These are phyloP conservation scores for Bellardia pandia DNA, from an alignment of 2,888 invertebrate species.

Conservation along the genomic window DNA sequence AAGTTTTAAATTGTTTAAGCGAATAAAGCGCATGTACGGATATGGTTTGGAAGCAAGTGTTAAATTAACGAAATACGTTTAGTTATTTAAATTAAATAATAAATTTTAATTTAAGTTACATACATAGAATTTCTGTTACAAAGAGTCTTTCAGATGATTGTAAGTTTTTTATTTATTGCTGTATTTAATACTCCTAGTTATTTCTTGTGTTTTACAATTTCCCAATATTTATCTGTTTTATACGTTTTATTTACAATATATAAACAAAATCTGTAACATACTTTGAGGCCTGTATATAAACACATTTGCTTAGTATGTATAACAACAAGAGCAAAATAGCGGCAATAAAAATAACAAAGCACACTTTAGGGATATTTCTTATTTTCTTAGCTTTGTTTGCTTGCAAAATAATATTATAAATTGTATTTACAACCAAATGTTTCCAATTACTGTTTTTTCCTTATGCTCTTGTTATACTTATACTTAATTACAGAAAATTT, in stretches of 20 bases:
- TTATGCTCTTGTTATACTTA: neutral
- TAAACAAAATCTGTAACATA: neutral
- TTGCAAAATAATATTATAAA: constrained; percentile 31
- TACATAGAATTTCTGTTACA: too few relatives aligned
- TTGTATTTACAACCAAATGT: constrained; percentile 20
- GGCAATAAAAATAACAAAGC: constrained; percentile 12
- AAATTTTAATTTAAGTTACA: neutral
- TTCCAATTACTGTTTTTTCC: neutral
- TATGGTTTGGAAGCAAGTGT: neutral
- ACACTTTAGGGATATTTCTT: constrained; percentile 9
- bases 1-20: constrained; percentile 16
- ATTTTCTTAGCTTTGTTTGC: neutral
- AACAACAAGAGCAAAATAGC: neutral
- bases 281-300: neutral
- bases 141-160: too few relatives aligned
- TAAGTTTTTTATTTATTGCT: too few relatives aligned
- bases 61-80: neutral
- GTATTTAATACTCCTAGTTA: too few relatives aligned
- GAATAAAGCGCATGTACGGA: constrained; percentile 57
- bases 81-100: constrained; percentile 2
- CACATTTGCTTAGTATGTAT: neutral
- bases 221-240: neutral
- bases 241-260: neutral
- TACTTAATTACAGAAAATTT: constrained; percentile 56
- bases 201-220: too few relatives aligned